Base-by-base conservation (phyloP, 2,888 invertebrate genomes). In the Nectonema munidae region DNA sequence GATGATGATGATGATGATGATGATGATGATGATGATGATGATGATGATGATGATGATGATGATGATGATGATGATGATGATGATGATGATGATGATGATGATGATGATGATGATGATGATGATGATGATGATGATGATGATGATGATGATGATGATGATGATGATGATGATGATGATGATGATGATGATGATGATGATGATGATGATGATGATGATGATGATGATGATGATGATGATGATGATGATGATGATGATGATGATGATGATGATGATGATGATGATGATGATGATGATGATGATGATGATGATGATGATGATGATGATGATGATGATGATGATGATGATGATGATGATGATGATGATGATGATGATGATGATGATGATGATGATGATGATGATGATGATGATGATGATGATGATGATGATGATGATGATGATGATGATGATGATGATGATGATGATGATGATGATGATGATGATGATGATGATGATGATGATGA, bases 1-100 rank as follows among this genome's bases (percentile, higher is more conserved):
- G 40, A 40, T 40, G 40, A 40, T 40, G 40, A 40, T 40, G 40
- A 40, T 40, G 41, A 40, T 41, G 40, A 41, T 40, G 40, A 40
- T 40, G 39, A 40, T 39, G 40, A 32, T 2, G 40, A 32, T 32
- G 32, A 32, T 39, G 5, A 39, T 39, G 5, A 35, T 39, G 39
- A 20, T 40, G 39, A 39, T 39, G 39, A 5, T 39, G 39, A 2
- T 41, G 40, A 41, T 41, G 40, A 41, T 40, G 40, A 41, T 40
- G 40, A 41, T 40, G 40, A 41, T 41, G 40, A 41, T 40, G 40
- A 41, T 40, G 40, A 41, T 40, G 40, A 41, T 41, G 40, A 41
- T 41, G 40, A 41, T 41, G 40, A 40, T 40, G 40, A 40, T 40
- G 40, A 40, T 40, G 40, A 40, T 40, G 40, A 40, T 40, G 40